These are phyloP conservation scores for Eupithecia subumbrata DNA, from an alignment of 2,888 invertebrate species.

Conservation along the genomic window DNA sequence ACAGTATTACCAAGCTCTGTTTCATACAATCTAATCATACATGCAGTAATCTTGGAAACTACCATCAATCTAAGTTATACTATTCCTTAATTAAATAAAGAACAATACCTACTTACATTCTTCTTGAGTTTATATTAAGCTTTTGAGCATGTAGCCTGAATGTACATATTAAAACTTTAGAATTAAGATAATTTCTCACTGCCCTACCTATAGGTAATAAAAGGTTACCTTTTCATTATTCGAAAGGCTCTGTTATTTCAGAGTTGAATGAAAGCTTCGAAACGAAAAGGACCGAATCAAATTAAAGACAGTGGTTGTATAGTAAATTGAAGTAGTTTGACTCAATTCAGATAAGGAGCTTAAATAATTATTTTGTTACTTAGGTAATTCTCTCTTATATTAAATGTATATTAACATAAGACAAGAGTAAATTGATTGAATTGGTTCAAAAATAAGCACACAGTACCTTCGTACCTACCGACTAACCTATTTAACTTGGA, in stretches of 20 bases:
- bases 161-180: not conserved
- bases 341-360: not conserved
- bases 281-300: not conserved
- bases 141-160: not conserved
- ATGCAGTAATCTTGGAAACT: too few species aligned
- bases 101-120: not conserved
- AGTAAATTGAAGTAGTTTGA: not conserved
- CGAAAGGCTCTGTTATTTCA: not conserved
- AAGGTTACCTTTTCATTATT: not conserved
- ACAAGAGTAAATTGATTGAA: not conserved
- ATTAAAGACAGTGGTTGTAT: not conserved
- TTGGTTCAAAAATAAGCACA: not conserved
- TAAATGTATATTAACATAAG: not conserved
- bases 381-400: not conserved
- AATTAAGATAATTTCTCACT: not conserved
- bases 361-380: not conserved
- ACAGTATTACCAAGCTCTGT: too few species aligned
- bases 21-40: too few species aligned
- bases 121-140: not conserved
- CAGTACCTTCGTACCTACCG: not conserved
- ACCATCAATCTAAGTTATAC: too few species aligned
- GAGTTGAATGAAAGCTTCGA: not conserved
- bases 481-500: not conserved
- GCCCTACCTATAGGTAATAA: not conserved
- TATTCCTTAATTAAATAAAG: too few species aligned